A percentile compares a stretch with the other conserved stretches of the same genome.
Evolutionary conservation across 1,140 invertebrate genomes (phyloP).

Genomic region (Panulirus ornatus): DNA sequence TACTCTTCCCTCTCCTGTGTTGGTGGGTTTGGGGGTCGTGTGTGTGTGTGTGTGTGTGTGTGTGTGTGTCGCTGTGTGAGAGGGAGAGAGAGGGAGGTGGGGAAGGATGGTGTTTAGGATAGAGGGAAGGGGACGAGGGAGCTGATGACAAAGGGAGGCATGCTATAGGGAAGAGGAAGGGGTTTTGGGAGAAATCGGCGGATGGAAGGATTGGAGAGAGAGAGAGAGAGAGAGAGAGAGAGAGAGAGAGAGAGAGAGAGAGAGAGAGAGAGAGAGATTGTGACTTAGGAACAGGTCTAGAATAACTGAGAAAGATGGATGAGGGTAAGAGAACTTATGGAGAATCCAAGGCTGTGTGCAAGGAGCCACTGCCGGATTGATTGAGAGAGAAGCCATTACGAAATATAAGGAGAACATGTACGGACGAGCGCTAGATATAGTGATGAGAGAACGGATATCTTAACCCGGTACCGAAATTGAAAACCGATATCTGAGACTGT

Average conservation of each 20-base stretch:
- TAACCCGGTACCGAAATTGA: no score
- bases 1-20: no score
- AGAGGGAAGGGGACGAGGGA: not conserved
- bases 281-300: not conserved
- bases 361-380: not conserved
- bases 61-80: no score
- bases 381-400: not conserved
- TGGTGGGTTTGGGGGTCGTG: no score
- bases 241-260: slow-evolving; percentile 20
- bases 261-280: no score
- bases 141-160: not conserved
- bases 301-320: not conserved
- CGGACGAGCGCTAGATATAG: not conserved
- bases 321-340: not conserved
- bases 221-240: slow-evolving; percentile 11
- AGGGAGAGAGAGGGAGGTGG: not conserved
- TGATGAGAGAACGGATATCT: no score
- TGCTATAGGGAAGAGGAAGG: not conserved
- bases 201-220: not conserved
- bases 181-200: not conserved
- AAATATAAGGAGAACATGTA: not conserved
- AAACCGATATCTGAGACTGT: no score
- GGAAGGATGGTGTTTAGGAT: not conserved
- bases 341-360: not conserved
- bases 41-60: no score